Percentiles rank a stretch among this genome's conserved stretches.
These are phyloP conservation scores for Aricia artaxerxes DNA, from an alignment of 2,888 invertebrate genomes.

Conservation along the genomic window DNA sequence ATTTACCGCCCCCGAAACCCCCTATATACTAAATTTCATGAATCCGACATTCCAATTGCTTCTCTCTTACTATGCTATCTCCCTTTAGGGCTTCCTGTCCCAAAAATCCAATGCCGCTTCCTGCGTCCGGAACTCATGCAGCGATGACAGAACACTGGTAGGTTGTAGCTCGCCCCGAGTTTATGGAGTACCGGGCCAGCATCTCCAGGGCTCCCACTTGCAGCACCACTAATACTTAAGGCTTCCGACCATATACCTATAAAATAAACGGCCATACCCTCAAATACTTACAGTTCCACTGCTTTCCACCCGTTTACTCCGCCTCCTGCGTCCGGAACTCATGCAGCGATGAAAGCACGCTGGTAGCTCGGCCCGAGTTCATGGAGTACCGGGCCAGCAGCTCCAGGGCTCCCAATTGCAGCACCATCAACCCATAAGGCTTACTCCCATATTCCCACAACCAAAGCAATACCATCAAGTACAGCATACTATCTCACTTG, in stretches of 20 bases:
- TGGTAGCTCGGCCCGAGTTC: constrained; percentile 70
- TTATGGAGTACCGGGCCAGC: constrained; percentile 71
- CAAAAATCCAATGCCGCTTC: constrained; percentile 55
- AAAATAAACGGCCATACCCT: constrained; percentile 66
- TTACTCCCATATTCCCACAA: too few species aligned
- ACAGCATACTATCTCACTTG: too few species aligned
- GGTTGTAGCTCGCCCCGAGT: constrained; percentile 62
- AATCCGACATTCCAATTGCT: too few species aligned
- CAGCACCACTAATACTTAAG: constrained; percentile 59
- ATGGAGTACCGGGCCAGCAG: constrained; percentile 70
- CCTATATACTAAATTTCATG: too few species aligned
- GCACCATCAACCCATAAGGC: too few species aligned
- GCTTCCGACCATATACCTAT: too few species aligned
- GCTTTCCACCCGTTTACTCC: constrained; percentile 77
- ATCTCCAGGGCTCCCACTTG: constrained; percentile 72
- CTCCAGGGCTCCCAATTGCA: constrained; percentile 71
- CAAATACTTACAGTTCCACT: constrained; percentile 84
- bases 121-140: constrained; percentile 76
- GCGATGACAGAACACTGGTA: constrained; percentile 74
- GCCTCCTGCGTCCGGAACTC: constrained; percentile 76
- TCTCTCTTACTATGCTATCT: too few species aligned
- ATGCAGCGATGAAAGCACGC: constrained; percentile 78
- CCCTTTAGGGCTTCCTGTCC: too few species aligned
- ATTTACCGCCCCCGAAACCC: too few species aligned
- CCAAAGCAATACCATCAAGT: too few species aligned